Evolutionary conservation across 2,888 invertebrate species (phyloP).

Genomic region (Patella ulyssiponensis): DNA sequence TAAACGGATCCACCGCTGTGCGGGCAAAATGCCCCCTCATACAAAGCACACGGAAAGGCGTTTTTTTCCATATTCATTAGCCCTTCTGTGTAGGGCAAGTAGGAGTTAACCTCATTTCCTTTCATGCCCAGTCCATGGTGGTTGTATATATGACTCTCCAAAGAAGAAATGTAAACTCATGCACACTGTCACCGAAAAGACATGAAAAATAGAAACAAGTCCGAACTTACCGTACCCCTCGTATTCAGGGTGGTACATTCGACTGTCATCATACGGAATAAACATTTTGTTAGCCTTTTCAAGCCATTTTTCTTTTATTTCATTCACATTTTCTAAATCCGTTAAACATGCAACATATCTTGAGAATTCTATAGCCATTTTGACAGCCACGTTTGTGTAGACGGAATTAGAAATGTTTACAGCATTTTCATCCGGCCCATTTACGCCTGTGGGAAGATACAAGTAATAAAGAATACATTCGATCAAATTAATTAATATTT

Average conservation of each 20-base stretch:
- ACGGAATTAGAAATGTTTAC: constrained; percentile 37
- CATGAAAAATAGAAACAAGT: not conserved
- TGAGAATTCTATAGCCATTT: constrained; percentile 29
- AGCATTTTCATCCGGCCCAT: not conserved
- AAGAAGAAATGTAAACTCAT: too few relatives aligned
- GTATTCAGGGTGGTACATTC: constrained; percentile 66
- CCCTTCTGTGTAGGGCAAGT: too few relatives aligned
- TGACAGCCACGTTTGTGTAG: constrained; percentile 42
- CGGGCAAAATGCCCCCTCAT: too few relatives aligned
- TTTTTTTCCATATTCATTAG: too few relatives aligned
- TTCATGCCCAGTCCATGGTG: too few relatives aligned
- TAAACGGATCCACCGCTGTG: too few relatives aligned
- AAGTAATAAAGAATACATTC: too few relatives aligned
- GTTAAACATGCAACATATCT: constrained; percentile 34
- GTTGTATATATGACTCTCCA: too few relatives aligned
- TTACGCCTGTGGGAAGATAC: not conserved
- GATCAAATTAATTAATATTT: too few relatives aligned
- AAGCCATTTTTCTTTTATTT: constrained; percentile 13
- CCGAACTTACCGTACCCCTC: constrained; percentile 59
- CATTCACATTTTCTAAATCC: not conserved
- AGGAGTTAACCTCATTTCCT: too few relatives aligned
- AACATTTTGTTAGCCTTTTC: constrained; percentile 25
- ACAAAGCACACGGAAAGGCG: too few relatives aligned
- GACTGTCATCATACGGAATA: constrained; percentile 53
- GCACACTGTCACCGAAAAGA: not conserved